phyloP scores from a whole-genome alignment of 23 tunicate species.

The Styela clava region DNA sequence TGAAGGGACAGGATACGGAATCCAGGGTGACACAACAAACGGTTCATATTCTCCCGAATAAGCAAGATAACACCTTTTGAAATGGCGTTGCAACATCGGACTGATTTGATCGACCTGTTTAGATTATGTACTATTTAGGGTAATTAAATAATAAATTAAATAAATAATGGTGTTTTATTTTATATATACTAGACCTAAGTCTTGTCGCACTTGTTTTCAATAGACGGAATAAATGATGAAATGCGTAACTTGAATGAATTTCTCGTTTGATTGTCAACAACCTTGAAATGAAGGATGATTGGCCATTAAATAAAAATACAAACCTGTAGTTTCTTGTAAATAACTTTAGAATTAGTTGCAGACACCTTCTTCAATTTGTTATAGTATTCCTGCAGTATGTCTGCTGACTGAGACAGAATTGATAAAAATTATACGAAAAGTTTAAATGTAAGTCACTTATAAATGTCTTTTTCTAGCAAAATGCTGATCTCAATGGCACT shows the following conservation, averaged over 20 bases:
- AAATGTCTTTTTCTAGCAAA: too few relatives aligned
- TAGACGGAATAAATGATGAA: too few relatives aligned
- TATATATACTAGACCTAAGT: too few relatives aligned
- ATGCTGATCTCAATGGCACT: too few relatives aligned
- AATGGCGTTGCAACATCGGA: conserved; percentile 31
- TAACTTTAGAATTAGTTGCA: conserved; percentile 39
- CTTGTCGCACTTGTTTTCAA: too few relatives aligned
- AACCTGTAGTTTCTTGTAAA: conserved; percentile 62
- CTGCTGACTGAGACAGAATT: conserved; percentile 24
- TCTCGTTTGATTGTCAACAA: too few relatives aligned
- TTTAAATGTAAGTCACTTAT: background rate
- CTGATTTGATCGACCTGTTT: conserved; percentile 53
- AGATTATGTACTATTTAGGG: background rate
- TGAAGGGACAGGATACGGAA: conserved; percentile 44
- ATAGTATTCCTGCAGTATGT: conserved; percentile 49
- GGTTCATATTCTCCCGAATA: conserved; percentile 61
- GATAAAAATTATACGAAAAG: background rate
- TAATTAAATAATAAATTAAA: too few relatives aligned
- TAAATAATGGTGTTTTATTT: too few relatives aligned
- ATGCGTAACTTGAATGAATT: too few relatives aligned
- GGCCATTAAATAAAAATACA: too few relatives aligned
- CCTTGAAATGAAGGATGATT: too few relatives aligned
- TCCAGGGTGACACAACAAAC: conserved; percentile 67
- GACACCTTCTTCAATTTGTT: conserved; percentile 45
- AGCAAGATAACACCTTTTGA: conserved; percentile 47